Evolutionary conservation across 2,113 vertebrate species (phyloP).

Genomic region (Aptenodytes forsteri): DNA sequence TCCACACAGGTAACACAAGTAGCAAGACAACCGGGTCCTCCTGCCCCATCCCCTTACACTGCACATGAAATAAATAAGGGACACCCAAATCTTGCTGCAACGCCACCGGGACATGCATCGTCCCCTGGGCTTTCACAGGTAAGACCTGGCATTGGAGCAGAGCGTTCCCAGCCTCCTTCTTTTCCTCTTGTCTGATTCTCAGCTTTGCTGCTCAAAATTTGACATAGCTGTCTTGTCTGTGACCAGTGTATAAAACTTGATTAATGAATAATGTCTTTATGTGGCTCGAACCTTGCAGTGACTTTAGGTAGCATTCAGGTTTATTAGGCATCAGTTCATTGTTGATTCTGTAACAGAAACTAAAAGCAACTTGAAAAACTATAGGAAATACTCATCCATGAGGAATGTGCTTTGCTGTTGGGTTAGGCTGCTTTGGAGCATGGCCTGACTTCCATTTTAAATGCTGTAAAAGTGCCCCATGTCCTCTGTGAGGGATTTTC

Average conservation of each 20-base stretch:
- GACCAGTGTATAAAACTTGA: not conserved
- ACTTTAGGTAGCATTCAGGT: not conserved
- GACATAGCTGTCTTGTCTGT: not conserved
- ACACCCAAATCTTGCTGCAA: slow-evolving; percentile 90
- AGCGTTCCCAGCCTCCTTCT: not conserved
- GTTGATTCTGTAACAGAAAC: not conserved
- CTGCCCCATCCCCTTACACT: slow-evolving; percentile 85
- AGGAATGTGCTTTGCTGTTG: not conserved
- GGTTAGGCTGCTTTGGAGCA: not conserved
- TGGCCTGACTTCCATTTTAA: not conserved
- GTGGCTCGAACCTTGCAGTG: not conserved
- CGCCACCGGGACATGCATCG: slow-evolving; percentile 92
- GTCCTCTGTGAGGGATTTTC: not conserved
- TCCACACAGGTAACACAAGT: slow-evolving; percentile 85
- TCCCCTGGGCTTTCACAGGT: slow-evolving; percentile 96
- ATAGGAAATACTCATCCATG: not conserved
- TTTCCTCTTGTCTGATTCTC: not conserved
- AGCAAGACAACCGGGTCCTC: slow-evolving; percentile 86
- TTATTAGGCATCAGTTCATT: not conserved
- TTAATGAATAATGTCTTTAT: not conserved
- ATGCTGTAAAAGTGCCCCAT: rapidly evolving
- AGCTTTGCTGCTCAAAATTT: not conserved
- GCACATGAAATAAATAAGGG: slow-evolving; percentile 96
- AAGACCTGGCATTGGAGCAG: slow-evolving; percentile 74
- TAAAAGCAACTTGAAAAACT: not conserved